Conservation (phyloP, 2,797 vertebrate species). For the Nannoperca obscura region DNA sequence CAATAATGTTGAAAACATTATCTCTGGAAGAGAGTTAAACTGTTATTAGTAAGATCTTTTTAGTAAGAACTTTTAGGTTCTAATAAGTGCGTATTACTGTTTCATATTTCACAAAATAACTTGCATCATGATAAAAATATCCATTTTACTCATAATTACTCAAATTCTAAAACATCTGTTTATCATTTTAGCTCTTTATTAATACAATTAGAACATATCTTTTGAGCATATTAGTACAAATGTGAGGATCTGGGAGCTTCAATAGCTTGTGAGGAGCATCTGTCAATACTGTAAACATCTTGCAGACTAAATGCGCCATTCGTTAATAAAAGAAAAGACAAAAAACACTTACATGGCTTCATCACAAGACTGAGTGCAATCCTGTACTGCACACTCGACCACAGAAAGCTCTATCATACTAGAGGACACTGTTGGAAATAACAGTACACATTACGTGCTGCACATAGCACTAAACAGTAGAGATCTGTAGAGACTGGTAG, state of each 20-base stretch:
- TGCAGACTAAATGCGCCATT: neutral
- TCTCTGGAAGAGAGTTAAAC: constrained; percentile 85
- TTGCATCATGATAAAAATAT: neutral
- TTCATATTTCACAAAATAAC: neutral
- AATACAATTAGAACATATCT: neutral
- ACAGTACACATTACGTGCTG: neutral
- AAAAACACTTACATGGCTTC: constrained; percentile 89
- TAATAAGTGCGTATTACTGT: neutral
- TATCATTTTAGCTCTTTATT: neutral
- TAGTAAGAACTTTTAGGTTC: neutral
- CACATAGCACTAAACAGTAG: neutral
- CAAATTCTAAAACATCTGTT: neutral
- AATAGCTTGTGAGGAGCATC: neutral
- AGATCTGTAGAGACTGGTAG: neutral
- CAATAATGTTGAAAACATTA: constrained; percentile 96
- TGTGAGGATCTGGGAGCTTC: neutral
- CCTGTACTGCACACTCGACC: constrained; percentile 92
- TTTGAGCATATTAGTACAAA: neutral
- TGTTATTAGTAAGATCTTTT: neutral
- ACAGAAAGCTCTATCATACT: constrained; percentile 92
- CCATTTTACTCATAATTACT: neutral
- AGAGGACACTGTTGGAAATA: constrained; percentile 87
- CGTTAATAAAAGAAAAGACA: neutral
- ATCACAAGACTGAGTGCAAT: constrained; percentile 92
- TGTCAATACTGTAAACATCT: neutral